Evolutionary conservation across 2,797 vertebrate species (phyloP).

Genomic region (Bucorvus abyssinicus): DNA sequence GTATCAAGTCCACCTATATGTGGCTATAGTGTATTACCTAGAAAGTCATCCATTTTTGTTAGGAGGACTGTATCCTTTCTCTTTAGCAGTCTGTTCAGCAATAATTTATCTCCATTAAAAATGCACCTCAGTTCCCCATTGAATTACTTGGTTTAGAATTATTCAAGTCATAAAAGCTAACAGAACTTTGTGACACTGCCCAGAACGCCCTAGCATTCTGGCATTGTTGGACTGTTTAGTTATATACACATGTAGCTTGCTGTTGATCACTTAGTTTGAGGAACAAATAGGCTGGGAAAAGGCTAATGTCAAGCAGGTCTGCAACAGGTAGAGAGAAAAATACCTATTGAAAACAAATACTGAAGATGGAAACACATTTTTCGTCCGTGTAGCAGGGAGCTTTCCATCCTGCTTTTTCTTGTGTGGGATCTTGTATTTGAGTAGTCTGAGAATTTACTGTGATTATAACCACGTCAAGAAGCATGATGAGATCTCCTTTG

Average conservation of each 20-base stretch:
- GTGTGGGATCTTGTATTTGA: neutral
- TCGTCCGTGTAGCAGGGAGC: neutral
- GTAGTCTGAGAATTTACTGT: neutral
- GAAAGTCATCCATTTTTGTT: neutral
- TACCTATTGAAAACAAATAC: neutral
- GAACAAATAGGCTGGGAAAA: neutral
- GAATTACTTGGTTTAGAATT: neutral
- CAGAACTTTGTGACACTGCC: neutral
- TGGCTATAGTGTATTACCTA: neutral
- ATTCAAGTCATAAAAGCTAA: neutral
- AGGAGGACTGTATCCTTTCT: neutral
- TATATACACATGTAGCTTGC: neutral
- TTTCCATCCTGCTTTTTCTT: neutral
- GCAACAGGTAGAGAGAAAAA: neutral
- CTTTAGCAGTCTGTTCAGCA: neutral
- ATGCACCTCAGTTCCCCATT: neutral
- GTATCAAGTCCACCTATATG: neutral
- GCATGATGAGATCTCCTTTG: neutral
- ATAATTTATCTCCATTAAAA: neutral
- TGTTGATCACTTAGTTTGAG: neutral
- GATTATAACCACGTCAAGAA: neutral
- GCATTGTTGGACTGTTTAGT: neutral
- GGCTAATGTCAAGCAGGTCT: neutral
- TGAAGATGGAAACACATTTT: neutral
- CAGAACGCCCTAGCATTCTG: neutral